These are phyloP conservation scores for Lepidonotus clava DNA, from an alignment of 2,888 invertebrate genomes.

Conservation along the genomic window DNA sequence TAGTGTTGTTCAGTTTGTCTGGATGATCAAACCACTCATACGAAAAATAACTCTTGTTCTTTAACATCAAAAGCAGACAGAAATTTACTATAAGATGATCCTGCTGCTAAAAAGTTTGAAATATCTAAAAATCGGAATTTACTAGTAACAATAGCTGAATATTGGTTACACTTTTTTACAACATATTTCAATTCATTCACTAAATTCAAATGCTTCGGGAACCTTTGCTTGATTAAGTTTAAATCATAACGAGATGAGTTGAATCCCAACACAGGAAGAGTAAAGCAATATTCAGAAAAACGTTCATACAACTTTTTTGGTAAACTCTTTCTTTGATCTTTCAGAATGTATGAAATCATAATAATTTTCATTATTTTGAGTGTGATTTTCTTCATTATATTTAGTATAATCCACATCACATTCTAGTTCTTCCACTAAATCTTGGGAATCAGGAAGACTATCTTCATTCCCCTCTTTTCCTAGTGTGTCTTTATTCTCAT, in stretches of 20 bases:
- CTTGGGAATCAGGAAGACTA: no score
- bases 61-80: background rate
- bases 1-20: background rate
- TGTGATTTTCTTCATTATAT: background rate
- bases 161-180: background rate
- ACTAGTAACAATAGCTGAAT: background rate
- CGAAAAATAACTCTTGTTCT: constrained; percentile 36
- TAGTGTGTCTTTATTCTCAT: no score
- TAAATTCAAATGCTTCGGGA: background rate
- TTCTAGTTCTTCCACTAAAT: background rate
- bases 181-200: background rate
- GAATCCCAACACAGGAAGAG: background rate
- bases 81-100: constrained; percentile 12
- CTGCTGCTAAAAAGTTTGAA: constrained; percentile 4
- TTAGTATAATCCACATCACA: no score
- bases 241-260: constrained; percentile 10
- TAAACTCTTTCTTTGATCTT: background rate
- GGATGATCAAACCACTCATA: constrained; percentile 42
- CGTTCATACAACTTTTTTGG: no score
- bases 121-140: constrained; percentile 36
- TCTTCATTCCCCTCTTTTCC: background rate
- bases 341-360: background rate
- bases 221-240: constrained; percentile 19
- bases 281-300: no score
- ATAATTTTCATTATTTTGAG: background rate